Percentiles rank a stretch among this genome's conserved stretches.
These are phyloP conservation scores for Anarsia innoxiella DNA, from an alignment of 2,888 invertebrate species.

Conservation along the genomic window DNA sequence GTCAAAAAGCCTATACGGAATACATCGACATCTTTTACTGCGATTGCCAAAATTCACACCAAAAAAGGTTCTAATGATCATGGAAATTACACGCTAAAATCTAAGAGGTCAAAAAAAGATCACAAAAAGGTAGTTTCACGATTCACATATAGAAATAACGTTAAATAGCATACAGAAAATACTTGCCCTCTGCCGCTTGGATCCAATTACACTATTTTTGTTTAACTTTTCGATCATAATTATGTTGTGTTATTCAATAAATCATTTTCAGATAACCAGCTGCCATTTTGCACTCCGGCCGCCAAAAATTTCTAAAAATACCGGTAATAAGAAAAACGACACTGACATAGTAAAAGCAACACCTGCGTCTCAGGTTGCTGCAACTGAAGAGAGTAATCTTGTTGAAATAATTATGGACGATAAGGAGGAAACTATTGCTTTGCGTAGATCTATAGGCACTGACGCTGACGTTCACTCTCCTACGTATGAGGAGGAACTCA, in stretches of 20 bases:
- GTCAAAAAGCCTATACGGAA: conserved; percentile 27
- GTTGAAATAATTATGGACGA: conserved; percentile 46
- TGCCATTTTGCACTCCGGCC: too few relatives aligned
- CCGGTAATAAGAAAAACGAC: too few relatives aligned
- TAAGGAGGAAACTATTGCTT: conserved; percentile 39
- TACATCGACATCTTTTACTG: conserved; percentile 25
- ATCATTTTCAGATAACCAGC: too few relatives aligned
- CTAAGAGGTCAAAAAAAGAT: conserved; percentile 22
- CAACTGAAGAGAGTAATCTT: conserved; percentile 39
- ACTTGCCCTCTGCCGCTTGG: too few relatives aligned
- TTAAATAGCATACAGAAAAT: too few relatives aligned
- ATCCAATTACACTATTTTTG: too few relatives aligned
- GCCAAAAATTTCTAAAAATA: too few relatives aligned
- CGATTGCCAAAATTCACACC: conserved; percentile 24
- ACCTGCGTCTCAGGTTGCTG: conserved; percentile 17
- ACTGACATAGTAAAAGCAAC: too few relatives aligned
- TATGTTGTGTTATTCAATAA: too few relatives aligned
- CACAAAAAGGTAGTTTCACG: too few relatives aligned
- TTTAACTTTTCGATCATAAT: too few relatives aligned
- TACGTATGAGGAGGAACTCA: conserved; percentile 28
- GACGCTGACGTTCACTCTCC: conserved; percentile 28
- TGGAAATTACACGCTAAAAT: conserved; percentile 20
- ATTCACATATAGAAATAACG: too few relatives aligned
- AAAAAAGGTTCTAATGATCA: conserved; percentile 25
- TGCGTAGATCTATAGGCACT: conserved; percentile 44